Evolutionary conservation across 2,797 vertebrate genomes (phyloP).

Genomic region (Silurus aristotelis): DNA sequence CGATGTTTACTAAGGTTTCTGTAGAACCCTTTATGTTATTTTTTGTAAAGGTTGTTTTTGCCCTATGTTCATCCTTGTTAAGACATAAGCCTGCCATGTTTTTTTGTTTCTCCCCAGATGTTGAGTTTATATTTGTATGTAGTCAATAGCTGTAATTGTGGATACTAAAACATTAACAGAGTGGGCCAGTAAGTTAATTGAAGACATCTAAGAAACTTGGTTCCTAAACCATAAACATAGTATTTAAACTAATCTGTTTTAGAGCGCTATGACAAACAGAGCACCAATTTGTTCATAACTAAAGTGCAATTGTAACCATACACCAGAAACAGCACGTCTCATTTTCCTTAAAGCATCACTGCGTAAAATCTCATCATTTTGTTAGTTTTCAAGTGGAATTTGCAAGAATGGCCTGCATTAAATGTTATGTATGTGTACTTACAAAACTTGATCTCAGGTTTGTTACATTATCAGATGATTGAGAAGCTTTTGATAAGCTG

Average conservation of each 20-base stretch:
- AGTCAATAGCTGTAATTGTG: constrained; percentile 67
- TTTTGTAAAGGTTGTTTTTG: not conserved
- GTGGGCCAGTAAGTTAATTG: constrained; percentile 46
- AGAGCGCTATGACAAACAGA: constrained; percentile 17
- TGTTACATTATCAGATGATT: not conserved
- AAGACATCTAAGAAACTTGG: constrained; percentile 51
- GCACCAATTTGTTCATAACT: not conserved
- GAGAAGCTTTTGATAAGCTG: not conserved
- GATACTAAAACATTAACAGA: constrained; percentile 63
- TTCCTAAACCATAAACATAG: not conserved
- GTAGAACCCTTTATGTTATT: too few species aligned
- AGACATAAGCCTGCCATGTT: too few species aligned
- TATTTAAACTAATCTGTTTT: not conserved
- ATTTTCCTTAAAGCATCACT: not conserved
- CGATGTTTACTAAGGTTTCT: not conserved
- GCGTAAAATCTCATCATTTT: not conserved
- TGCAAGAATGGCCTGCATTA: too few species aligned
- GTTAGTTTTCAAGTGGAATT: too few species aligned
- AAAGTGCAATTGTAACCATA: not conserved
- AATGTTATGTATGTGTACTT: not conserved
- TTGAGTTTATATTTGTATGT: constrained; percentile 67
- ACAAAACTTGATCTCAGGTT: not conserved
- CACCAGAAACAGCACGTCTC: not conserved
- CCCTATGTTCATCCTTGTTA: not conserved
- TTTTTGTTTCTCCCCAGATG: constrained; percentile 58